Evolutionary conservation across 2,888 invertebrate species (phyloP).

Genomic region (Odontomyia ornata): DNA sequence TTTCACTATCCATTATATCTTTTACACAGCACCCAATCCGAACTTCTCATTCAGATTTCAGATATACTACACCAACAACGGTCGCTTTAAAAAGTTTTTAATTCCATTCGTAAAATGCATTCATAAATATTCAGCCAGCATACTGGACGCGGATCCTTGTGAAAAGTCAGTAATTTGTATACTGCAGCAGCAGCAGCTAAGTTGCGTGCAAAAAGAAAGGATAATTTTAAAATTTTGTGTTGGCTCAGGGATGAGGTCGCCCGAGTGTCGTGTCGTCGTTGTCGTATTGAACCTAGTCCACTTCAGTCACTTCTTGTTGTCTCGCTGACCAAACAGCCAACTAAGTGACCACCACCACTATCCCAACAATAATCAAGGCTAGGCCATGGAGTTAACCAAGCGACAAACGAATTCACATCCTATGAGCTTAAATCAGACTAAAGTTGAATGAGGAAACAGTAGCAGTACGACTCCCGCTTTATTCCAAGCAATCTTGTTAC

Average conservation of each 20-base stretch:
- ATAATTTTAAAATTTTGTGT: conserved; percentile 3
- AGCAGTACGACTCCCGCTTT: not conserved
- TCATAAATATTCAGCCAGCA: conserved; percentile 49
- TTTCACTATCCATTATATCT: not conserved
- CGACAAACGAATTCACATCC: conserved; percentile 23
- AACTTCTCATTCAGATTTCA: not conserved
- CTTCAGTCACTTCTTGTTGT: conserved; percentile 3
- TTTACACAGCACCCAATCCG: not conserved
- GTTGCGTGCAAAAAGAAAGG: conserved; percentile 16
- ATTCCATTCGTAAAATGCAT: conserved; percentile 44
- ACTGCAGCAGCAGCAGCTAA: conserved; percentile 14
- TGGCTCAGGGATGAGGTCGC: not conserved
- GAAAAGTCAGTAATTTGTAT: conserved; percentile 44
- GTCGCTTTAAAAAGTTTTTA: conserved; percentile 44
- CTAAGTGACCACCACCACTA: not conserved
- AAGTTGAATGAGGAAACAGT: not conserved
- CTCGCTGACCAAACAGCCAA: conserved; percentile 27
- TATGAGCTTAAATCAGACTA: not conserved
- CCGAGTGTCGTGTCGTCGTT: not conserved
- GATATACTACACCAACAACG: not conserved
- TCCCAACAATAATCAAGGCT: not conserved
- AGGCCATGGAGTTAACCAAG: conserved; percentile 20
- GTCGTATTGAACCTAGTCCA: not conserved
- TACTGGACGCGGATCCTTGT: conserved; percentile 14
- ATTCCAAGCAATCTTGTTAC: too few species aligned